phyloP scores from a whole-genome alignment of 2,113 vertebrate genomes.

The Ictalurus punctatus region DNA sequence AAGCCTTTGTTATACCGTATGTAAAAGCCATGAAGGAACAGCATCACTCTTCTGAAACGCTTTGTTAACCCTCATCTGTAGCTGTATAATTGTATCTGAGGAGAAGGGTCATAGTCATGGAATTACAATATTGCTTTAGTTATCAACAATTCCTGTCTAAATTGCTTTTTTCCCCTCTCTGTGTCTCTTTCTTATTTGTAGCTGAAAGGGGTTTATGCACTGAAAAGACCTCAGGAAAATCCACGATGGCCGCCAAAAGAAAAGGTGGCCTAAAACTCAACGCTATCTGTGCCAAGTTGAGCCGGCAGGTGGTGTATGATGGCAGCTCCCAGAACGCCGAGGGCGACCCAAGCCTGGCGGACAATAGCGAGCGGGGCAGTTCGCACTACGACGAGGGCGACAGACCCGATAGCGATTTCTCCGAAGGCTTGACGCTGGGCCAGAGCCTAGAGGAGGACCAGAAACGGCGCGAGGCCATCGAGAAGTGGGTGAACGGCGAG shows the following conservation, averaged over 20 bases:
- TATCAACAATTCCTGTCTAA: conserved; percentile 31
- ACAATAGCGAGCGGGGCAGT: conserved; percentile 79
- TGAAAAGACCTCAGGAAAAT: conserved; percentile 94
- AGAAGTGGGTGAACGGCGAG: conserved; percentile 98
- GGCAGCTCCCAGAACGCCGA: conserved; percentile 81
- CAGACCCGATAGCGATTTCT: conserved; percentile 70
- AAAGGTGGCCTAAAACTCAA: conserved; percentile 99
- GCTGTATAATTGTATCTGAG: conserved; percentile 34
- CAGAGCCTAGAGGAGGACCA: conserved; percentile 92
- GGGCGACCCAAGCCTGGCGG: conserved; percentile 77
- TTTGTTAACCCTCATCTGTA: conserved; percentile 30
- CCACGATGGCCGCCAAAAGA: conserved; percentile 98
- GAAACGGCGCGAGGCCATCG: conserved; percentile 91
- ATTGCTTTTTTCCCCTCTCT: conserved; percentile 45
- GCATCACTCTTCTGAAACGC: conserved; percentile 22
- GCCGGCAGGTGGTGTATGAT: conserved; percentile 95
- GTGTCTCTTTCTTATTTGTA: conserved; percentile 62
- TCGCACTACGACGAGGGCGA: conserved; percentile 78
- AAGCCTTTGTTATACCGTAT: conserved; percentile 2
- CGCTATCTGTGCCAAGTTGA: conserved; percentile 99
- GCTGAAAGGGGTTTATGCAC: conserved; percentile 98
- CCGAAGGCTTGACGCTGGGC: conserved; percentile 72
- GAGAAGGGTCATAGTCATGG: conserved; percentile 14
- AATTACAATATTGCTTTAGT: conserved; percentile 11
- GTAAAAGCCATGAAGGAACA: conserved; percentile 16